A percentile compares a stretch with the other conserved stretches of the same genome.
Conservation (phyloP, 2,888 invertebrate genomes). For the Lymantria dispar region DNA sequence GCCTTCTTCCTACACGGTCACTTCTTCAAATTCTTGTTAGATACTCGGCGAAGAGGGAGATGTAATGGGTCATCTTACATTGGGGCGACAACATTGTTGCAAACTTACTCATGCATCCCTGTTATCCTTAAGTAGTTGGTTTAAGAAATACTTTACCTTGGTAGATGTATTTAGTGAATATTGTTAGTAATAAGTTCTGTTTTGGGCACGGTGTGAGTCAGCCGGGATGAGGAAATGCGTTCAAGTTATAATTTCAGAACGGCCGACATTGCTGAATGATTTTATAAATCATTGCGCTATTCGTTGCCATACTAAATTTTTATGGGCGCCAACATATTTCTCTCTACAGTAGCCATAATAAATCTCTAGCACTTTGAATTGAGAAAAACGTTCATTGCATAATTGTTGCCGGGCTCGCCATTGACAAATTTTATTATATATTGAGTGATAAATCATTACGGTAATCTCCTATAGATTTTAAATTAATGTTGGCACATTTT, state of each 20-base stretch:
- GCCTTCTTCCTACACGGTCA: conserved; percentile 38
- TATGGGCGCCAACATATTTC: conserved; percentile 35
- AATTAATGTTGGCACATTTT: too few relatives aligned
- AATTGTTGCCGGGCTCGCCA: too few relatives aligned
- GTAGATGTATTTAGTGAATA: conserved; percentile 21
- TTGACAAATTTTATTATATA: too few relatives aligned
- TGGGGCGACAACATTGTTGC: conserved; percentile 48
- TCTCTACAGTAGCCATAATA: not conserved
- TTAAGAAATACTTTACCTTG: conserved; percentile 36
- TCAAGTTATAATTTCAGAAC: conserved; percentile 76
- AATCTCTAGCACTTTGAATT: not conserved
- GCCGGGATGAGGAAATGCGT: conserved; percentile 78
- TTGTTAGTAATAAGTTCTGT: conserved; percentile 76
- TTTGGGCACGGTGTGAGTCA: conserved; percentile 76
- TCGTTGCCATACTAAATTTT: conserved; percentile 41
- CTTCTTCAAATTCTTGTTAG: conserved; percentile 34
- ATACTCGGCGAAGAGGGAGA: conserved; percentile 37
- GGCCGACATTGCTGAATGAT: conserved; percentile 73
- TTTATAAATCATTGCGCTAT: conserved; percentile 63
- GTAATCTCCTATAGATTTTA: too few relatives aligned
- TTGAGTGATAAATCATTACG: too few relatives aligned
- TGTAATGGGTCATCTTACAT: conserved; percentile 41
- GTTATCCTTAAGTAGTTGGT: conserved; percentile 7
- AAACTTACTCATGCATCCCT: conserved; percentile 33
- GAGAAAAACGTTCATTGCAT: too few relatives aligned